A percentile compares a stretch with the other conserved stretches of the same genome.
phyloP scores from a whole-genome alignment of 2,797 vertebrate species.

The Adrianichthys oophorus region DNA sequence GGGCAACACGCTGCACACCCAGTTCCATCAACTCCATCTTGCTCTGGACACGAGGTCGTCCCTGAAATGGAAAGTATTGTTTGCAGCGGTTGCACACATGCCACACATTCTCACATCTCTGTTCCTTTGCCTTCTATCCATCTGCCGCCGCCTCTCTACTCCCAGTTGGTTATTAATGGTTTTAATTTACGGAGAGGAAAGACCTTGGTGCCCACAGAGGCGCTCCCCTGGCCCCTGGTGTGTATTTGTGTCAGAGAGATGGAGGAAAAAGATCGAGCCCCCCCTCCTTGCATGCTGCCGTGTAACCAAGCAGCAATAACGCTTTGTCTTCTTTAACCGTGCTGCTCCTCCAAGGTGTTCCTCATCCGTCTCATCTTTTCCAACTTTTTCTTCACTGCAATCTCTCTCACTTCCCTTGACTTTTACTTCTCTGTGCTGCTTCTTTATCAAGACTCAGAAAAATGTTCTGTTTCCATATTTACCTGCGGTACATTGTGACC shows the following conservation, averaged over 20 bases:
- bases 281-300: slow-evolving; percentile 27
- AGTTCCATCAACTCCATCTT: background rate
- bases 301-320: slow-evolving; percentile 64
- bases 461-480: slow-evolving; percentile 1
- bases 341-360: slow-evolving; percentile 65
- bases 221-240: slow-evolving; percentile 61
- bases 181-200: slow-evolving; percentile 88
- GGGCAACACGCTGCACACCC: no score
- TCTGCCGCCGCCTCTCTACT: slow-evolving; percentile 38
- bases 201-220: slow-evolving; percentile 79
- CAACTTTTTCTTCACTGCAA: slow-evolving; percentile 18
- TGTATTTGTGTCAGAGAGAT: slow-evolving; percentile 55
- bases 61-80: slow-evolving; percentile 4
- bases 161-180: slow-evolving; percentile 87
- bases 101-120: slow-evolving; percentile 7
- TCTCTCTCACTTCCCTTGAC: slow-evolving; percentile 26
- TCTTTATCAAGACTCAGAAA: slow-evolving; percentile 10
- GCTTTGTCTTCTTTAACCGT: slow-evolving; percentile 78
- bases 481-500: slow-evolving; percentile 3
- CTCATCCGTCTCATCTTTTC: slow-evolving; percentile 39
- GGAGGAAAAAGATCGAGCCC: slow-evolving; percentile 27
- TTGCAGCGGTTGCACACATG: background rate
- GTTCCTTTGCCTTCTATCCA: slow-evolving; percentile 31
- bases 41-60: slow-evolving; percentile 8
- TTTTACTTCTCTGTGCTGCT: slow-evolving; percentile 3